Evolutionary conservation across 2,888 invertebrate species (phyloP).

Genomic region (Luperina nickerlii): DNA sequence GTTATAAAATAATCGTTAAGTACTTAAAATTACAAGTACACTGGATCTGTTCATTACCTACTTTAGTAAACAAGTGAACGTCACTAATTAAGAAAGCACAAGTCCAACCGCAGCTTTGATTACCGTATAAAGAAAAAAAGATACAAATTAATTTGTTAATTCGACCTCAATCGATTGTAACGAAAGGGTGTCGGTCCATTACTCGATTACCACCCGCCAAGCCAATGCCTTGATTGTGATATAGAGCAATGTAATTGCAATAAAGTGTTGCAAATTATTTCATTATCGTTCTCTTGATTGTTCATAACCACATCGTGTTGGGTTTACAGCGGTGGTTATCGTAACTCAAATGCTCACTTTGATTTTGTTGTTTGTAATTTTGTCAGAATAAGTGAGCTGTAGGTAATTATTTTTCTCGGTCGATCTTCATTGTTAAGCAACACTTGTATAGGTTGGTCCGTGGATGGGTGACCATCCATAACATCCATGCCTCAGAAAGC

Average conservation of each 20-base stretch:
- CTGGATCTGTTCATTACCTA: not conserved
- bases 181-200: conserved; percentile 71
- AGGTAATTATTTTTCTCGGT: not conserved
- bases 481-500: not conserved
- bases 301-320: conserved; percentile 72
- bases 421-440: not conserved
- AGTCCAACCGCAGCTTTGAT: conserved; percentile 1
- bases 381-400: not conserved
- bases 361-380: conserved; percentile 18
- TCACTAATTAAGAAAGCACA: conserved; percentile 25
- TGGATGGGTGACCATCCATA: not conserved
- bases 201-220: conserved; percentile 86
- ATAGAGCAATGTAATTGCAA: conserved; percentile 75
- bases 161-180: conserved; percentile 44
- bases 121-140: conserved; percentile 1
- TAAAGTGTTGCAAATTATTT: conserved; percentile 87
- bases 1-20: conserved; percentile 4
- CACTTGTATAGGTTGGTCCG: not conserved
- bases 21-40: conserved; percentile 1
- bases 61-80: conserved; percentile 2
- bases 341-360: conserved; percentile 54
- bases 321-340: conserved; percentile 66
- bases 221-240: conserved; percentile 81
- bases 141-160: conserved; percentile 53
- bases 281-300: conserved; percentile 70